phyloP scores from a whole-genome alignment of 2,113 vertebrate species.

The Stercorarius parasiticus region DNA sequence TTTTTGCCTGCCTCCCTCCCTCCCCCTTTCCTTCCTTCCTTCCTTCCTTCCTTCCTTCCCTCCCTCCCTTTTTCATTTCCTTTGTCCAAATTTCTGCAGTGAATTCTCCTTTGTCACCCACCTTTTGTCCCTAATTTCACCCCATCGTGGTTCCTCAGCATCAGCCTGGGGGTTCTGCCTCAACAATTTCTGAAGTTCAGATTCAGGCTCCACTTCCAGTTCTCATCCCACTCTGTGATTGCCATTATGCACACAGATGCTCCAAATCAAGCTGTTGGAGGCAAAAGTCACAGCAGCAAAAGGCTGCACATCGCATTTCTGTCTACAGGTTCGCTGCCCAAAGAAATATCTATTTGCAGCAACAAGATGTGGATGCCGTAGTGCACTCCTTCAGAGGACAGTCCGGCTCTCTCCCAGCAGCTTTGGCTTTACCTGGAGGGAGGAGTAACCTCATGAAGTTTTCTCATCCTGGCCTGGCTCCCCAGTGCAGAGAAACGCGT shows the following conservation, averaged over 20 bases:
- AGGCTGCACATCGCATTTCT: conserved; percentile 1
- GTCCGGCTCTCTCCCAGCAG: not conserved
- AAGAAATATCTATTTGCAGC: conserved; percentile 48
- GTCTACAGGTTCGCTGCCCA: not conserved
- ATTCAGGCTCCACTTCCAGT: not conserved
- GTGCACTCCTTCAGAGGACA: not conserved
- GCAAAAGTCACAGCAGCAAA: conserved; percentile 6
- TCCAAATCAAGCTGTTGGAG: conserved; percentile 12
- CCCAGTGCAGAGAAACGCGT: not conserved
- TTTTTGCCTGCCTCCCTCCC: not conserved
- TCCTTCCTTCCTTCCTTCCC: not conserved
- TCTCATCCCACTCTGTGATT: not conserved
- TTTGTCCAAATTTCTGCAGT: not conserved
- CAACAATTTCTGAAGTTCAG: not conserved
- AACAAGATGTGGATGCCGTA: not conserved
- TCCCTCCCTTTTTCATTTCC: not conserved
- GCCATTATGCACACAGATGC: not conserved
- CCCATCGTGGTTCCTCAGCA: not conserved
- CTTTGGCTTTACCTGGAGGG: not conserved
- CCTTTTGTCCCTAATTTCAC: not conserved
- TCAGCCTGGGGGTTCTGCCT: not conserved
- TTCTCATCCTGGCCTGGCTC: conserved; percentile 19
- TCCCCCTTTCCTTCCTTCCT: not conserved
- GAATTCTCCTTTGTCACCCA: not conserved
- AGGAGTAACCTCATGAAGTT: conserved; percentile 44